Base-by-base conservation (phyloP, 1,140 invertebrate genomes). In the Drosophila virilis region DNA sequence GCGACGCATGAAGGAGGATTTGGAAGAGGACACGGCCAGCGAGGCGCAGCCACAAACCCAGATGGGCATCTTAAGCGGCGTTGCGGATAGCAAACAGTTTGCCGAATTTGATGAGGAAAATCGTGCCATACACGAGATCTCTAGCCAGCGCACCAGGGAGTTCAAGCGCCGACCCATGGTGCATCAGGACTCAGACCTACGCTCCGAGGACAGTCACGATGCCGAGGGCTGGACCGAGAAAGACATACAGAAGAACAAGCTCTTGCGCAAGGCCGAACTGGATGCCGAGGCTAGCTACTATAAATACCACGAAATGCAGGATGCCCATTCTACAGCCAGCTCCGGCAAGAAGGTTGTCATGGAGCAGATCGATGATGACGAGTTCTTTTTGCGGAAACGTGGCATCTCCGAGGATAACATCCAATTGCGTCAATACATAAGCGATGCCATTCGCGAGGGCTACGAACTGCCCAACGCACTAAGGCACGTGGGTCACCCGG, bases 281-380 rank as follows among this genome's bases (percentile, higher is more conserved):
- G 91, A 92, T 50, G 88, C 91, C 0, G 91, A 92, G 50, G 74
- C 82, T 1, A 82, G 88, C 28, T 91, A 77, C 48, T 84, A 84
- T 33, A 92, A 92, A 43, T 91, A 89, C 45, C 80, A 90, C 7
- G 80, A 82, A 35, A 60, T 71, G 46, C 90, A 91, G 65, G 91
- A 92, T 42, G 90, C 90, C 2, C 91, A 92, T n/a, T 92, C 91
- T 0, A 92, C 91, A 0, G 91, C 88, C 9, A 92, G 92, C 43
- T 93, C 91, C 0, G 80, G 94, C 57, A 91, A 91, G 13, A 91
- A 91, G 61, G 95, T 95, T 0, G 95, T 96, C 0, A 94, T 97
- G 69, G 96, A 97, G 92, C 96, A 97, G 93, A 96, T 97, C 62
- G 95, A 97, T 82, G 96, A 96, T 3, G 96, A 97, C 90, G 96